Percentiles rank a stretch among this genome's conserved stretches.
Conservation (phyloP, 2,888 invertebrate genomes). For the Acrocyrtus sp. region DNA sequence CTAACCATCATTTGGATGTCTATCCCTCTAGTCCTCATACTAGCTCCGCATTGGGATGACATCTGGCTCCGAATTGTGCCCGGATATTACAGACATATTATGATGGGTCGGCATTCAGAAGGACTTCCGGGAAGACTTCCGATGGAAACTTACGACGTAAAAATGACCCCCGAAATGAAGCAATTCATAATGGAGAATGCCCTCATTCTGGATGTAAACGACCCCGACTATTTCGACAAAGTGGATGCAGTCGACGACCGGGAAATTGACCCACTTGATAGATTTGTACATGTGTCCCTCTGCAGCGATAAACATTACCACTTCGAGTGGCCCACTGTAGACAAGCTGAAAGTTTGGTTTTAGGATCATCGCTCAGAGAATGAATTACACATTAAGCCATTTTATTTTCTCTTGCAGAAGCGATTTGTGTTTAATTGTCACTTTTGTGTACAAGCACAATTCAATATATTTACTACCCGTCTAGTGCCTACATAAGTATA, state of each 20-base stretch:
- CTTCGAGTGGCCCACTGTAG: slow-evolving; percentile 14
- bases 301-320: background rate
- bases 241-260: slow-evolving; percentile 3
- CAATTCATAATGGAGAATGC: slow-evolving; percentile 2
- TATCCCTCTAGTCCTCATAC: background rate
- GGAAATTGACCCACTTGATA: background rate
- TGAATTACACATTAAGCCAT: no score
- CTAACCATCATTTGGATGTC: slow-evolving; percentile 4
- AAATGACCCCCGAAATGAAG: slow-evolving; percentile 9
- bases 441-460: no score
- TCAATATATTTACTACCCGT: no score
- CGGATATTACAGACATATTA: slow-evolving; percentile 3
- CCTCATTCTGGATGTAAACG: background rate
- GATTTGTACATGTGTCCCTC: slow-evolving; percentile 10
- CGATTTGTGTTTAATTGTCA: no score
- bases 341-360: slow-evolving; percentile 21
- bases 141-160: slow-evolving; percentile 2
- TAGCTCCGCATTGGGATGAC: slow-evolving; percentile 20
- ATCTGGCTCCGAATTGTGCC: background rate
- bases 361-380: no score
- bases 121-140: background rate
- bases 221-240: slow-evolving; percentile 14
- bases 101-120: background rate
- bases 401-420: no score
- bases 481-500: no score